Evolutionary conservation across 2,113 vertebrate genomes (phyloP).

Genomic region (Mola mola): DNA sequence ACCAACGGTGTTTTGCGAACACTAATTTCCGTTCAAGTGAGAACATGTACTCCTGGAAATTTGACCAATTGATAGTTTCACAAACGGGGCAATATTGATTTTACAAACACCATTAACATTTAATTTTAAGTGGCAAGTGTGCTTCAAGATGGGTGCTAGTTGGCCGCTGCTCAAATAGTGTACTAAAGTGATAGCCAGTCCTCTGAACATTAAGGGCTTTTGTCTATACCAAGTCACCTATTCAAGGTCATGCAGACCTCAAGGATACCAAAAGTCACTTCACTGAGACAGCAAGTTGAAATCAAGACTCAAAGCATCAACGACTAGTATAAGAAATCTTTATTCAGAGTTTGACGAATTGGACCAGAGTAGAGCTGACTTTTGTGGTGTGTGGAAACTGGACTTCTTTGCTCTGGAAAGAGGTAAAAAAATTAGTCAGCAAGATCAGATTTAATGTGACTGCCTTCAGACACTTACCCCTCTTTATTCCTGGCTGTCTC

Average conservation of each 20-base stretch:
- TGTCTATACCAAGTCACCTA: neutral
- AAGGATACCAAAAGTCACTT: neutral
- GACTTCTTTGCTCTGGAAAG: conserved; percentile 57
- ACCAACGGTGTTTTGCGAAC: too few species aligned
- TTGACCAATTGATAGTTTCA: too few species aligned
- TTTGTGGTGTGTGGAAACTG: neutral
- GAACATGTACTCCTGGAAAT: too few species aligned
- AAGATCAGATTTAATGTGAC: neutral
- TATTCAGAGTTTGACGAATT: conserved; percentile 46
- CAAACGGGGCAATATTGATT: too few species aligned
- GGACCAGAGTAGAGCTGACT: conserved; percentile 60
- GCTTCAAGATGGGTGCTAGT: neutral
- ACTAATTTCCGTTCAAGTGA: too few species aligned
- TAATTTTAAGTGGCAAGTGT: neutral
- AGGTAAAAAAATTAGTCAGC: neutral
- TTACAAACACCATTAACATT: too few species aligned
- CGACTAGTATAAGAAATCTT: conserved; percentile 3
- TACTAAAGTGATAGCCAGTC: neutral
- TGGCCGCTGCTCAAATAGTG: too few species aligned
- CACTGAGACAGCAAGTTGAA: neutral
- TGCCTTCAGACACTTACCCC: conserved; percentile 8
- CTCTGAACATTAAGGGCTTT: too few species aligned
- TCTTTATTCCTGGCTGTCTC: conserved; percentile 7
- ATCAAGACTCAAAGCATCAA: too few species aligned
- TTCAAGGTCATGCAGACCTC: neutral